Evolutionary conservation across 2,888 invertebrate genomes (phyloP), one percentile per base, ranked within the genome.

Genomic region (Lasioglossum leucozonium): DNA sequence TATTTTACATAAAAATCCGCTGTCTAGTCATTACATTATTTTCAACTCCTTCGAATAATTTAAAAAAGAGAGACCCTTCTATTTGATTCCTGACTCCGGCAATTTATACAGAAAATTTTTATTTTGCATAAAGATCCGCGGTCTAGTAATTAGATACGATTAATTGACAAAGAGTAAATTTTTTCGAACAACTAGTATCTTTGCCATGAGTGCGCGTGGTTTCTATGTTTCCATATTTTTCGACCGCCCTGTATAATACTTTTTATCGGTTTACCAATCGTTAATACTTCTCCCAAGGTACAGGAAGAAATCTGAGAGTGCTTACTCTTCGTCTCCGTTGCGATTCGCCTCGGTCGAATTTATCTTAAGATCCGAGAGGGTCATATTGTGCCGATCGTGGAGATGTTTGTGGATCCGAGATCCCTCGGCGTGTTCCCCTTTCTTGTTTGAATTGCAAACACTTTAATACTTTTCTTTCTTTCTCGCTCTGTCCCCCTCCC

Each of bases 371-470:
- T 34, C 65, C 34, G 18, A 10, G 22, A 65, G 65, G 78, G 85
- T 87, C 82, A 85, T 80, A 87, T 79, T 85, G 72, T 74, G 42
- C 73, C 74, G 84, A 79, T 82, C 86, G 44, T 22, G 40, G 42
- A 72, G 73, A 82, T 79, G 55, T 85, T 86, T 81, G 81, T 69
- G 72, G 55, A 83, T 69, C 72, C 58, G 18, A 16, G 34, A n/a
- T 58, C 42, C 51, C 26, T 22, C 30, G 18, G 65, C 65, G 22
- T 34, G 65, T 65, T 65, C 65, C 65, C 10, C 65, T 34, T 65
- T 18, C 34, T 34, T 8, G 65, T 34, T 65, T 34, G 65, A 65
- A 65, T 65, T 34, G 65, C 65, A 34, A 65, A 65, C 65, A 65
- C 34, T 65, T 18, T 34, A 34, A 34, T 65, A 30, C 34, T 34